Percentiles rank a stretch among this genome's conserved stretches.
phyloP scores from a whole-genome alignment of 35 echinoderm and acorn worm species.

The Anneissia japonica region DNA sequence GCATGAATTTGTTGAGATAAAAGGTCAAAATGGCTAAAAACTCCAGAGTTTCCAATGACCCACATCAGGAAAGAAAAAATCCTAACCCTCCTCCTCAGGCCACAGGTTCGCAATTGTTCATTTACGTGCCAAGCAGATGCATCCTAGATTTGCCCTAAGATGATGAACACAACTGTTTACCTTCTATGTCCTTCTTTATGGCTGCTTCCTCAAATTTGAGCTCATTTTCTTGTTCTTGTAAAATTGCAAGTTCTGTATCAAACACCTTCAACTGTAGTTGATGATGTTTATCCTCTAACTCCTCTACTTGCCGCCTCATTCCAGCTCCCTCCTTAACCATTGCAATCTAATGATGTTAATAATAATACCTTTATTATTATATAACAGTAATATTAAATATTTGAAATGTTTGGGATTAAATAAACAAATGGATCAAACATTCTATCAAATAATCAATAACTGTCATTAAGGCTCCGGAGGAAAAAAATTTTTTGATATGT shows the following conservation, averaged over 20 bases:
- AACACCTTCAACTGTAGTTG: conserved; percentile 60
- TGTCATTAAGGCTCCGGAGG: no score
- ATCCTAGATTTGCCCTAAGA: not conserved
- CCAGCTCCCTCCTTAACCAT: not conserved
- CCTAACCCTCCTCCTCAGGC: not conserved
- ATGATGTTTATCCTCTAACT: not conserved
- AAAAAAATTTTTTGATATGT: no score
- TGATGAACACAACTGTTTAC: not conserved
- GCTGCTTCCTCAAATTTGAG: conserved; percentile 19
- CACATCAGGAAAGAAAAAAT: not conserved
- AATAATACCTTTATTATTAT: no score
- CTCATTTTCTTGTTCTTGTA: conserved; percentile 62
- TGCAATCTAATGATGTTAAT: not conserved
- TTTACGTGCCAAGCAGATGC: not conserved
- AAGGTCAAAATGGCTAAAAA: not conserved
- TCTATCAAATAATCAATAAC: no score
- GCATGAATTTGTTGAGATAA: not conserved
- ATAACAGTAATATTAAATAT: no score
- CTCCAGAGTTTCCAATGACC: not conserved
- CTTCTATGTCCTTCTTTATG: conserved; percentile 14
- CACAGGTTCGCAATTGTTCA: not conserved
- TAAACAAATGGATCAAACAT: no score
- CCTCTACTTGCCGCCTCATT: not conserved
- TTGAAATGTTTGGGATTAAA: no score
- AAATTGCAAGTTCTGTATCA: conserved; percentile 62